These are phyloP conservation scores for Colletes gigas DNA, from an alignment of 1,140 invertebrate genomes.

Conservation along the genomic window DNA sequence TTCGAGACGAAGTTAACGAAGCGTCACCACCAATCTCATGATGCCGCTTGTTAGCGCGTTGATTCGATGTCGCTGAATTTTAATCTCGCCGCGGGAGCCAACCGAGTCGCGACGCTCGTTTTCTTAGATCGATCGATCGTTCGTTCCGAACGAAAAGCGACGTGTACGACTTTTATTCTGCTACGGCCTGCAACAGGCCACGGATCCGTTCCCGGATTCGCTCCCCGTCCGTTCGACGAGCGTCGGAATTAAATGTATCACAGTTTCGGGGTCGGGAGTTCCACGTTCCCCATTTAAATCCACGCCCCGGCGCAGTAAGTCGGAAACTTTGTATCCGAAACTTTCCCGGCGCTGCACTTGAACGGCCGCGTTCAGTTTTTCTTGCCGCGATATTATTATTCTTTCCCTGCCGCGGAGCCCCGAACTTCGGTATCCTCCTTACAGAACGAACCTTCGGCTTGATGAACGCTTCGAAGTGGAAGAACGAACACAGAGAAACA, in stretches of 20 bases:
- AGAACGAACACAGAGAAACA: conserved; percentile 2
- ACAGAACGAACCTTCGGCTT: conserved; percentile 21
- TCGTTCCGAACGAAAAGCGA: not conserved
- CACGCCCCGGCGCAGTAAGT: too few species aligned
- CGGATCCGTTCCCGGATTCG: not conserved
- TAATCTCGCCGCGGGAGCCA: not conserved
- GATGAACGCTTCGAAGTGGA: conserved; percentile 34
- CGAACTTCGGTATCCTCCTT: conserved; percentile 34
- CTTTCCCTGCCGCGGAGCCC: conserved; percentile 9
- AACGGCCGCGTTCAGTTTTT: conserved; percentile 15
- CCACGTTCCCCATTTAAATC: too few species aligned
- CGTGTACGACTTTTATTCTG: too few species aligned
- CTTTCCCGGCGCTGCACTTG: conserved; percentile 16
- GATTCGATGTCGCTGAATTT: conserved; percentile 25
- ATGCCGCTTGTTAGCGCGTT: conserved; percentile 10
- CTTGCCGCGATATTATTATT: conserved; percentile 36
- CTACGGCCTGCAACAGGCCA: not conserved
- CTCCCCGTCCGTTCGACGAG: not conserved
- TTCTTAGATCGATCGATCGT: not conserved
- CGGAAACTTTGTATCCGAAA: conserved; percentile 15
- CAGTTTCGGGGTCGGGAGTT: not conserved
- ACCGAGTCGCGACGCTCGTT: not conserved
- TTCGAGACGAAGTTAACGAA: conserved; percentile 22
- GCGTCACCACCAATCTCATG: not conserved
- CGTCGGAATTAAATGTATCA: conserved; percentile 18